A percentile compares a stretch with the other conserved stretches of the same genome.
Evolutionary conservation across 1,140 invertebrate genomes (phyloP).

Genomic region (Drosophila bipectinata): DNA sequence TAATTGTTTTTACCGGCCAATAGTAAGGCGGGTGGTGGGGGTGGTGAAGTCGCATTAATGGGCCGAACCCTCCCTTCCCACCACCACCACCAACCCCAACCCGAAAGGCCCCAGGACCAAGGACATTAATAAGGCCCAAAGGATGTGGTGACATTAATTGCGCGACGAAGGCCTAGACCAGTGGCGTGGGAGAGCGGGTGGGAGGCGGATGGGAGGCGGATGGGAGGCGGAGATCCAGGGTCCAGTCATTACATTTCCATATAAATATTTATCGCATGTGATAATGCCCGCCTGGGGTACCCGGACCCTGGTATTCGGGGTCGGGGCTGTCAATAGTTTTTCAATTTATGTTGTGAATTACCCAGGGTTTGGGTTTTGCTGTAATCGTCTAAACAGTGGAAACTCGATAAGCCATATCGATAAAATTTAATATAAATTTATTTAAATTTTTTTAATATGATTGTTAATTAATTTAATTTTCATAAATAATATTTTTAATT

Average conservation of each 20-base stretch:
- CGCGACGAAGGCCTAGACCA: constrained; percentile 40
- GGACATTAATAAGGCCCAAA: constrained; percentile 82
- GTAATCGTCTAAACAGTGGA: neutral
- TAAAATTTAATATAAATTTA: too few species aligned
- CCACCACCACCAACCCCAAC: too few species aligned
- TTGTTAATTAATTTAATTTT: neutral
- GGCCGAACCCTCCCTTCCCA: constrained; percentile 33
- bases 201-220: neutral
- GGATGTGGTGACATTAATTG: constrained; percentile 82
- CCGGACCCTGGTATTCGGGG: neutral
- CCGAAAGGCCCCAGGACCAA: constrained; percentile 19
- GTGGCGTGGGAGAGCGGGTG: neutral
- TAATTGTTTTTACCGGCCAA: constrained; percentile 77
- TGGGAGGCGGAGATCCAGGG: constrained; percentile 8
- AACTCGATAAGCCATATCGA: neutral
- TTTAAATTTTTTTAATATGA: neutral
- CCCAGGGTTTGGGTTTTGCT: neutral
- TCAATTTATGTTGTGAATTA: constrained; percentile 71
- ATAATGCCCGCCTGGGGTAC: constrained; percentile 53
- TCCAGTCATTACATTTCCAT: constrained; percentile 76
- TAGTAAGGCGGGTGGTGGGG: constrained; percentile 1
- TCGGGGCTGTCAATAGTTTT: constrained; percentile 67
- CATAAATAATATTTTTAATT: neutral
- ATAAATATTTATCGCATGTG: constrained; percentile 81
- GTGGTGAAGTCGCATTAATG: constrained; percentile 55